A percentile compares a stretch with the other conserved stretches of the same genome.
Evolutionary conservation across 2,113 vertebrate genomes (phyloP).

Genomic region (Strix uralensis): DNA sequence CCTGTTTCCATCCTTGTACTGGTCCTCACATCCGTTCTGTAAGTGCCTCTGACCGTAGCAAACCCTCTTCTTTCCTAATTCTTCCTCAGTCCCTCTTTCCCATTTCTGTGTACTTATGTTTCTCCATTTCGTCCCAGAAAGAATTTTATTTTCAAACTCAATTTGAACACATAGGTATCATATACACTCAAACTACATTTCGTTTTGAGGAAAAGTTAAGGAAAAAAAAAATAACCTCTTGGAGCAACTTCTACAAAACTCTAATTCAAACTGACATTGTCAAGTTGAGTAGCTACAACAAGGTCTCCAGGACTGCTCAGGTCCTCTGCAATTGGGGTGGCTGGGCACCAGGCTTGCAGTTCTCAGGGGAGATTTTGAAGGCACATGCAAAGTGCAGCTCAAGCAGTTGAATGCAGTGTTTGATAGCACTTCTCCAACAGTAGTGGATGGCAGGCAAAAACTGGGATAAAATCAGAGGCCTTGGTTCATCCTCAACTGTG

Average conservation of each 20-base stretch:
- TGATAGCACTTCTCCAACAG: background rate
- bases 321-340: background rate
- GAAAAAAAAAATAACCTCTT: background rate
- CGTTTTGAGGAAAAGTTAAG: background rate
- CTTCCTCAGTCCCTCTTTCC: background rate
- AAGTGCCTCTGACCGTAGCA: background rate
- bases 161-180: background rate
- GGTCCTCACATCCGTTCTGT: rapidly evolving
- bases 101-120: background rate
- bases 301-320: background rate
- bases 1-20: background rate
- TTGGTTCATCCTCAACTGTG: background rate
- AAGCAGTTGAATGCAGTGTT: background rate
- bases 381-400: background rate
- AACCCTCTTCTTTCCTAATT: background rate
- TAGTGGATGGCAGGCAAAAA: background rate
- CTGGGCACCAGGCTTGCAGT: rapidly evolving
- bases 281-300: background rate
- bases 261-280: background rate
- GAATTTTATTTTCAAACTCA: background rate
- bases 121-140: background rate
- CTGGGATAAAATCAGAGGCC: background rate
- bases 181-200: background rate
- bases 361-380: background rate
- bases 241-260: background rate